Evolutionary conservation across 64 coral and sea anemone genomes (phyloP), one percentile per base, ranked within the genome.

Genomic region (Dendrophyllia cribrosa): DNA sequence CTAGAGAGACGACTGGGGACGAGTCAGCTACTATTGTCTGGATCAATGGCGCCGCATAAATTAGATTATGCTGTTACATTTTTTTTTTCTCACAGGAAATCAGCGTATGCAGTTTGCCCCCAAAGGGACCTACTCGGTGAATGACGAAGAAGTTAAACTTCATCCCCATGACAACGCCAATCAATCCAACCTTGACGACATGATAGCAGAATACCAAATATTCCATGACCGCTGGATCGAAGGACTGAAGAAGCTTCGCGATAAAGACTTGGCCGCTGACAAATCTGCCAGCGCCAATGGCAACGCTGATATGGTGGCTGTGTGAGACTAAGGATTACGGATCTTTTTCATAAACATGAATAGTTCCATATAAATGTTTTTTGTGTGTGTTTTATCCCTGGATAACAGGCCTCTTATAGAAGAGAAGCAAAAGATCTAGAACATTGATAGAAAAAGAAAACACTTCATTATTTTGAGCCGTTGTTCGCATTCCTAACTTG

Each of bases 171-270:
- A 97, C 88, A 70, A 93, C 20, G 79, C 87, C 0, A 88, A 72
- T 17, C 59, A 70, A 6, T 73, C 73, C 43, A 85, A 86, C 58
- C 76, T 97, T 1, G 95, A 97, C 69, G 68, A 87, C 66, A 93
- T 97, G 76, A 97, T 97, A 34, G 23, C 91, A 14, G 87, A 97
- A 79, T 97, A 97, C 26, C 91, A 97, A 66, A 43, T 94, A 11
- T 91, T 97, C 45, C 91, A 97, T 26, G 95, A 97, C 15, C 82
- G 88, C 47, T 97, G 91, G 91, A 85, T 97, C 9, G 88, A 90
- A 9, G 80, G 58, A 23, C 88, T 97, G 68, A 97, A 94, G 49
- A 94, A 91, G 19, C 56, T 97, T 15, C 91, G 91, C 2, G 91
- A 97, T 2, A 71, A 87, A 56, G 66, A 97, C 47, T 65, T 68